Percentiles rank a stretch among this genome's conserved stretches.
These are phyloP conservation scores for Heliconius charithonia DNA, from an alignment of 2,888 invertebrate genomes.

Conservation along the genomic window DNA sequence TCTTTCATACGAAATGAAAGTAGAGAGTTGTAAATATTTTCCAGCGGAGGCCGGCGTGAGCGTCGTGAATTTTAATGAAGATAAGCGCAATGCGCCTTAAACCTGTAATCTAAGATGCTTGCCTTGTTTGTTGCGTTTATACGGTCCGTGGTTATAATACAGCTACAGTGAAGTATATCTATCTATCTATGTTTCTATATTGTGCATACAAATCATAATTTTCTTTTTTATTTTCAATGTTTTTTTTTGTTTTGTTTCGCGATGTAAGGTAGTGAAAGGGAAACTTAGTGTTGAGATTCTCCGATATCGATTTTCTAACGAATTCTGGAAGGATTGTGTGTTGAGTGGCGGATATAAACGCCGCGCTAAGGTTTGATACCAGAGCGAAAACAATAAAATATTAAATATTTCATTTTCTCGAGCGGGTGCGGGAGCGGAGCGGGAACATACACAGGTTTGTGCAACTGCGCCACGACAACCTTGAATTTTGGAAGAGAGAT, in stretches of 20 bases:
- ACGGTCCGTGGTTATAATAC: conserved; percentile 21
- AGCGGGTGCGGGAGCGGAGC: no score
- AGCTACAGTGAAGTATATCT: background rate
- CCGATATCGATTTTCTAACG: no score
- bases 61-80: conserved; percentile 31
- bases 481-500: no score
- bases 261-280: no score
- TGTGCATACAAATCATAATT: background rate
- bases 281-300: no score
- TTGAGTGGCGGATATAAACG: no score
- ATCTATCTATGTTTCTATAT: background rate
- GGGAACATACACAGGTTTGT: no score
- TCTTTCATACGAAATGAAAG: conserved; percentile 22
- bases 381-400: no score
- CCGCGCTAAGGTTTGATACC: no score
- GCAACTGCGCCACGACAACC: no score
- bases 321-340: no score
- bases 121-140: conserved; percentile 29
- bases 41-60: conserved; percentile 18
- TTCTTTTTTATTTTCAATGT: background rate
- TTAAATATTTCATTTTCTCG: no score
- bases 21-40: conserved; percentile 24
- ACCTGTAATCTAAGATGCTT: conserved; percentile 29
- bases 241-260: background rate
- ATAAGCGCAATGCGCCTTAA: conserved; percentile 30